phyloP scores from a whole-genome alignment of 2,113 vertebrate species.

The Chionomys nivalis region DNA sequence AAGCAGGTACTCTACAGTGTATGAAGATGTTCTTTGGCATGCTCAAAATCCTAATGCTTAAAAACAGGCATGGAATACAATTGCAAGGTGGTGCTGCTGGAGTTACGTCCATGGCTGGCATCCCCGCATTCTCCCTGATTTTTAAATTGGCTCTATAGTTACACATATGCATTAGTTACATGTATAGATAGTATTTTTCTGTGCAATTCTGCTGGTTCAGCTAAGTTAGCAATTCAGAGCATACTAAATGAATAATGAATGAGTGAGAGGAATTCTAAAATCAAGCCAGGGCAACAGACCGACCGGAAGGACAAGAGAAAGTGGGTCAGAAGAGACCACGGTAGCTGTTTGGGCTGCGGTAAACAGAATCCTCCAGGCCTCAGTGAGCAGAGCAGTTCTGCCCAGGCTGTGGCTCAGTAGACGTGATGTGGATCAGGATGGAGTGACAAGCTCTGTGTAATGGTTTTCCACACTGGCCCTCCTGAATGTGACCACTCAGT shows the following conservation, averaged over 20 bases:
- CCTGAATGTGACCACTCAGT: not conserved
- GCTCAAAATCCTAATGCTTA: not conserved
- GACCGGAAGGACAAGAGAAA: too few relatives aligned
- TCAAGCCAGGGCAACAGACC: not conserved
- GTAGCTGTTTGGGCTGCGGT: not conserved
- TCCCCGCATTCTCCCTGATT: not conserved
- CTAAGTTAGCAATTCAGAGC: not conserved
- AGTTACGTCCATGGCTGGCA: not conserved
- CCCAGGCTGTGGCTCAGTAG: not conserved
- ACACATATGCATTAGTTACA: not conserved
- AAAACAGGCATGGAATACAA: not conserved
- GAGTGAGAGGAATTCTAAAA: not conserved
- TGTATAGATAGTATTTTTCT: not conserved
- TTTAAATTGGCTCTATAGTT: not conserved
- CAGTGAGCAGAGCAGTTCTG: not conserved
- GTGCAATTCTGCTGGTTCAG: not conserved
- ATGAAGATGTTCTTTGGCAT: not conserved
- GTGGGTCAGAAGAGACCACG: not conserved
- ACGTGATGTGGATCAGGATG: not conserved
- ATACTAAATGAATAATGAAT: constrained; percentile 38
- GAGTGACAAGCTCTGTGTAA: not conserved
- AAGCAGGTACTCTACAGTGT: not conserved
- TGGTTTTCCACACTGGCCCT: not conserved
- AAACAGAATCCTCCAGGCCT: not conserved
- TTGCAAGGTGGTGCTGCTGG: not conserved